phyloP scores from a whole-genome alignment of 1,140 invertebrate species.

The Panagrolaimus sp. region DNA sequence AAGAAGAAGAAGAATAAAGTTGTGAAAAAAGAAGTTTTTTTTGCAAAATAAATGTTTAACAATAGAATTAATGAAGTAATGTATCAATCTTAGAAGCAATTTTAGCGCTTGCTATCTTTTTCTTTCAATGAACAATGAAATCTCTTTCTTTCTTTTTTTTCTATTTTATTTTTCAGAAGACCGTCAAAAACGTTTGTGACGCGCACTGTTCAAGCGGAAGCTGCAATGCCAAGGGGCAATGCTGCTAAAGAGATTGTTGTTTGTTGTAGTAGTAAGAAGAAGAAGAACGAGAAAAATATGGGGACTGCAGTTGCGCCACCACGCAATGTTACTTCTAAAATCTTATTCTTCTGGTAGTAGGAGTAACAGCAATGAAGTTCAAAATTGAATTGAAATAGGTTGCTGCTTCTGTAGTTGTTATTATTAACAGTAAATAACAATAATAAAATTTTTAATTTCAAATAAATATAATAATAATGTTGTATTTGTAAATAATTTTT shows the following conservation, averaged over 20 bases:
- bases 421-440: no score
- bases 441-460: no score
- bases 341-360: no score
- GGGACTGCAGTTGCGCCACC: background rate
- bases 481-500: no score
- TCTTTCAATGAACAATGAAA: background rate
- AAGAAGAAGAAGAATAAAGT: background rate
- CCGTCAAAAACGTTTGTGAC: slow-evolving; percentile 5
- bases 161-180: background rate
- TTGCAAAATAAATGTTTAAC: background rate
- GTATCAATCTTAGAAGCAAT: slow-evolving; percentile 11
- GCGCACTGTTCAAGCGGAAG: slow-evolving; percentile 14
- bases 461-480: no score
- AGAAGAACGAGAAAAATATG: no score
- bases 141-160: slow-evolving; percentile 9
- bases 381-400: no score
- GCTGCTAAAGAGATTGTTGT: slow-evolving; percentile 9
- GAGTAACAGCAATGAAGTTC: no score
- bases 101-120: background rate
- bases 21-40: background rate
- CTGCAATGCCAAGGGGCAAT: slow-evolving; percentile 10
- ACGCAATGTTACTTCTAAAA: background rate
- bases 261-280: background rate
- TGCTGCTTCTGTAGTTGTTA: no score
- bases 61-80: slow-evolving; percentile 8